phyloP scores from a whole-genome alignment of 2,797 vertebrate species.

The Borostomias antarcticus region DNA sequence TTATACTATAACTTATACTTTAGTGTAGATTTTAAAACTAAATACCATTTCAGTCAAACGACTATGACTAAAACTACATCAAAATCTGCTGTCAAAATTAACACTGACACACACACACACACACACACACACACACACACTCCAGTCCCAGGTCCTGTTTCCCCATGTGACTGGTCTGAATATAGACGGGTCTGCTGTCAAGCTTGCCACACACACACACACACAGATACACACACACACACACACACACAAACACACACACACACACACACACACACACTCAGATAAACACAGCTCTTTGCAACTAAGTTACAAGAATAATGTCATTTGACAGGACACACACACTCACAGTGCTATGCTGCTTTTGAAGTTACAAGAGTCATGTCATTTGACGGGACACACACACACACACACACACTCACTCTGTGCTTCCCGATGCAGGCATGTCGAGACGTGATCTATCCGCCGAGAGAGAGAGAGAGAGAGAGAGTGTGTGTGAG shows the following conservation, averaged over 20 bases:
- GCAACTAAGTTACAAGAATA: too few relatives aligned
- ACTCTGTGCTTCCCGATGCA: constrained; percentile 13
- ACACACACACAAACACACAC: too few relatives aligned
- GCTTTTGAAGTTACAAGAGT: too few relatives aligned
- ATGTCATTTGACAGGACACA: too few relatives aligned
- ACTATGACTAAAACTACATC: too few relatives aligned
- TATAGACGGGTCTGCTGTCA: constrained; percentile 52
- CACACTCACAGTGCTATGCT: background rate
- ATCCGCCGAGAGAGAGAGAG: background rate
- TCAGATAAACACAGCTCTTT: background rate
- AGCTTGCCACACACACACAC: constrained; percentile 7
- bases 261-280: background rate
- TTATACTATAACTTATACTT: too few relatives aligned
- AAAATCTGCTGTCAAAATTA: too few relatives aligned
- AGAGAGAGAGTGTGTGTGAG: too few relatives aligned
- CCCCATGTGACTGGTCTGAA: constrained; percentile 65
- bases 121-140: constrained; percentile 22
- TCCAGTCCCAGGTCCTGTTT: constrained; percentile 57
- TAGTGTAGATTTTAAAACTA: too few relatives aligned
- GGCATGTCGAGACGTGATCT: constrained; percentile 11
- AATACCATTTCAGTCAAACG: too few relatives aligned
- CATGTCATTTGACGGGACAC: too few relatives aligned
- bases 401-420: background rate
- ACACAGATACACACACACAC: background rate
- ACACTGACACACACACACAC: background rate